Percentiles rank a stretch among this genome's conserved stretches.
Evolutionary conservation across 2,113 vertebrate species (phyloP).

Genomic region (Casuarius casuarius): DNA sequence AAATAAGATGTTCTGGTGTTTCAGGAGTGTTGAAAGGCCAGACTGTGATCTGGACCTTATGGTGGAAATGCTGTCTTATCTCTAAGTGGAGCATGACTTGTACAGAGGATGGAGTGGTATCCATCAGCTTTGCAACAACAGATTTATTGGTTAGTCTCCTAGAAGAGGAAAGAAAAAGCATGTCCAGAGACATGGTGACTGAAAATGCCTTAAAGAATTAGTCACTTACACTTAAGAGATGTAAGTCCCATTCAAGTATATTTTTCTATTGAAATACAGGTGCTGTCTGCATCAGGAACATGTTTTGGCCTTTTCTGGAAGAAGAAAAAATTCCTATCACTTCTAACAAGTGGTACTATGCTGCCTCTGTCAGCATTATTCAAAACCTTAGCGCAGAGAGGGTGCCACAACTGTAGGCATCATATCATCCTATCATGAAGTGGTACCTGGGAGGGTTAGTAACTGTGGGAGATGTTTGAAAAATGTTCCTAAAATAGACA

Average conservation of each 20-base stretch:
- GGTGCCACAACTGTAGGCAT: background rate
- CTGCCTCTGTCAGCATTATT: background rate
- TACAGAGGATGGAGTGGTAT: background rate
- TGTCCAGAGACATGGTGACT: background rate
- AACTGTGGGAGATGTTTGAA: background rate
- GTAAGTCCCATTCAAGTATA: background rate
- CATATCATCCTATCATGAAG: background rate
- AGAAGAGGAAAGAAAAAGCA: constrained; percentile 32
- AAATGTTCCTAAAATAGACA: background rate
- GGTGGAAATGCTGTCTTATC: background rate
- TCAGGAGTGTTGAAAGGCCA: background rate
- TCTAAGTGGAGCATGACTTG: background rate
- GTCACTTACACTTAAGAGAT: background rate
- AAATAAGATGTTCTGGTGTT: background rate
- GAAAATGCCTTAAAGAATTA: background rate
- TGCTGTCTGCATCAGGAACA: background rate
- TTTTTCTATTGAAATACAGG: background rate
- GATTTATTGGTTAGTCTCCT: background rate
- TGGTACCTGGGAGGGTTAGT: background rate
- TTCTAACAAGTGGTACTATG: too few species aligned
- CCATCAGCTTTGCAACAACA: background rate
- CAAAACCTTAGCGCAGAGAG: background rate
- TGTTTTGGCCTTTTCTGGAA: background rate
- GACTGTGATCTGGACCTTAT: background rate
- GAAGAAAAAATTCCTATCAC: background rate